Evolutionary conservation across 1,140 invertebrate species (phyloP).

Genomic region (Aphis craccivora): DNA sequence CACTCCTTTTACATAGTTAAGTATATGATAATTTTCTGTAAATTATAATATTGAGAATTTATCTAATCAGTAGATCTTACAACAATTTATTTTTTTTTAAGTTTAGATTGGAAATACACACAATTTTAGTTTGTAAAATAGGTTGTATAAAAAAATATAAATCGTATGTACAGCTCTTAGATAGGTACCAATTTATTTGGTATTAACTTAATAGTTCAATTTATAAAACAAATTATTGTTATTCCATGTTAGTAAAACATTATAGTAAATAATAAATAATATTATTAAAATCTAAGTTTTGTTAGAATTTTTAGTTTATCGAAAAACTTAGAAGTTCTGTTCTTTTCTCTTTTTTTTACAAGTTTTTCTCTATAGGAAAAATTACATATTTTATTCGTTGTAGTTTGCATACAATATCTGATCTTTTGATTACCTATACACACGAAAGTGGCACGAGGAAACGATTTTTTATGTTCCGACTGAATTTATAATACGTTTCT

Average conservation of each 20-base stretch:
- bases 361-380: not conserved
- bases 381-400: not conserved
- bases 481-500: not conserved
- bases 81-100: not conserved
- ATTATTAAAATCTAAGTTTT: not conserved
- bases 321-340: not conserved
- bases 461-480: not conserved
- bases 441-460: not conserved
- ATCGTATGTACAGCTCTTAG: not conserved
- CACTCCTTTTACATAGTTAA: not conserved
- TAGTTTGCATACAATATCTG: not conserved
- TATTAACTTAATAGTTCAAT: not conserved
- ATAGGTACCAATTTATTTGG: not conserved
- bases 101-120: not conserved
- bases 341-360: not conserved
- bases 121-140: not conserved
- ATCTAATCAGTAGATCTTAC: not conserved
- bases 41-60: not conserved
- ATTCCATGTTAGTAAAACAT: no score
- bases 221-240: not conserved
- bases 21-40: not conserved
- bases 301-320: not conserved
- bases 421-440: conserved; percentile 3
- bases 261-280: no score
- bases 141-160: not conserved